Percentiles rank a stretch among this genome's conserved stretches.
Conservation (phyloP, 2,113 vertebrate species). For the Phaethornis superciliosus region DNA sequence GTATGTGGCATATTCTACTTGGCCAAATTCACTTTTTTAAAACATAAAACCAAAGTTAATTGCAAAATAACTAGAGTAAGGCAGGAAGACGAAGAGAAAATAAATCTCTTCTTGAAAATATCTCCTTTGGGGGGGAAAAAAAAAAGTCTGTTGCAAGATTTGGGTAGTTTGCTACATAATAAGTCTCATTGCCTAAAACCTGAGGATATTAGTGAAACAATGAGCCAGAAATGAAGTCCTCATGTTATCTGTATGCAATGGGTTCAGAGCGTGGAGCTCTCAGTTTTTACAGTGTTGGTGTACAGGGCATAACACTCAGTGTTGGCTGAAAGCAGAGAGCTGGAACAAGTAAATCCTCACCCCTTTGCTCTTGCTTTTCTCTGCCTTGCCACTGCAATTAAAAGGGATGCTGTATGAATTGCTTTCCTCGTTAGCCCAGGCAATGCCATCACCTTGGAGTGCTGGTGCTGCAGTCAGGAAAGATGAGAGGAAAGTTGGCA, state of each 20-base stretch:
- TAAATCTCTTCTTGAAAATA: not conserved
- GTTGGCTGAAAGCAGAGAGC: not conserved
- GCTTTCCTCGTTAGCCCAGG: not conserved
- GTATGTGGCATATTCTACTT: fast-evolving
- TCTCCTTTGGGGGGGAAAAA: not conserved
- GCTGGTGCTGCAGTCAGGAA: not conserved
- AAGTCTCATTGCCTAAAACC: not conserved
- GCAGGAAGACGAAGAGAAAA: not conserved
- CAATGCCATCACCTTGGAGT: not conserved
- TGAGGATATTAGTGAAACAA: not conserved
- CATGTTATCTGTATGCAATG: not conserved
- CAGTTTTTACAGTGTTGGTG: not conserved
- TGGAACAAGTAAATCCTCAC: not conserved
- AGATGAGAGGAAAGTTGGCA: not conserved
- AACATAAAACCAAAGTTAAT: not conserved
- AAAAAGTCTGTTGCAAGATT: not conserved
- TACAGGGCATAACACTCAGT: fast-evolving
- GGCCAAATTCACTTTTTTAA: not conserved
- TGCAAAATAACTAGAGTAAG: not conserved
- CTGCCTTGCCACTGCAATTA: not conserved
- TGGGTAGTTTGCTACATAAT: not conserved
- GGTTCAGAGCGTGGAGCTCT: not conserved
- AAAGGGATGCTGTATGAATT: not conserved
- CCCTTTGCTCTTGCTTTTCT: not conserved
- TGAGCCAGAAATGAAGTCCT: not conserved